Base-by-base conservation (phyloP, 2,797 vertebrate genomes). In the Calcarius lapponicus region DNA sequence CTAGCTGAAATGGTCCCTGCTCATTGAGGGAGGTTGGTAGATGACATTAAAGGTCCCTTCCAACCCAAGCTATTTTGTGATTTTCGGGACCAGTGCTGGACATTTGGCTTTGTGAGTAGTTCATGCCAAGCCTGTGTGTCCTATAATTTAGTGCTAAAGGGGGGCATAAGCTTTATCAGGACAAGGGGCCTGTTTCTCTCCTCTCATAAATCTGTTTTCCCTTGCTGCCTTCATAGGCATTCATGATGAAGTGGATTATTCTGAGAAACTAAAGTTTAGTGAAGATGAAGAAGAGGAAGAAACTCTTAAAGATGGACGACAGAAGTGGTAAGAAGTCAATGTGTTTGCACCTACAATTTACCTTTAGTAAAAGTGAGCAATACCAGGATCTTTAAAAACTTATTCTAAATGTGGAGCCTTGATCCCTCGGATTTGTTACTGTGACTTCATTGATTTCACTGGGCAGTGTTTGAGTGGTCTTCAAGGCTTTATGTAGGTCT, bases 231-330 rank as follows among this genome's bases (percentile, higher is more conserved):
- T 51, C 2, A 0, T n/a, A 99, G 99, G 99, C 91, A 98, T 99
- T 86, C 99, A 99, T 4, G 99, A 99, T 90, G 99, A 99, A 98
- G 99, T 99, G 71, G 99, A 99, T 98, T 99, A 99, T 86, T 98
- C 99, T 2, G 99, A 99, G 97, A 99, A 99, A 81, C 97, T 99
- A 12, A 99, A 99, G 89, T 99, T 99, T 95, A 99, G 99, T 71
- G 99, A 99, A 62, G 99, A 99, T 38, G 99, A 99, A 88, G 99
- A 99, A 26, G 99, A 99, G 43, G 99, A 99, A 80, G 99, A 99
- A 21, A 83, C 69, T 15, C 11, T 97, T 51, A 97, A 97, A 90
- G 98, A 99, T 2, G 98, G 98, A 83, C 98, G 97, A 85, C 99
- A 98, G 61, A 98, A 99, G 85, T 99, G 99, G 99, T 99, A 94